Base-by-base conservation (phyloP, 2,888 invertebrate species). In the Andrena fulva region DNA sequence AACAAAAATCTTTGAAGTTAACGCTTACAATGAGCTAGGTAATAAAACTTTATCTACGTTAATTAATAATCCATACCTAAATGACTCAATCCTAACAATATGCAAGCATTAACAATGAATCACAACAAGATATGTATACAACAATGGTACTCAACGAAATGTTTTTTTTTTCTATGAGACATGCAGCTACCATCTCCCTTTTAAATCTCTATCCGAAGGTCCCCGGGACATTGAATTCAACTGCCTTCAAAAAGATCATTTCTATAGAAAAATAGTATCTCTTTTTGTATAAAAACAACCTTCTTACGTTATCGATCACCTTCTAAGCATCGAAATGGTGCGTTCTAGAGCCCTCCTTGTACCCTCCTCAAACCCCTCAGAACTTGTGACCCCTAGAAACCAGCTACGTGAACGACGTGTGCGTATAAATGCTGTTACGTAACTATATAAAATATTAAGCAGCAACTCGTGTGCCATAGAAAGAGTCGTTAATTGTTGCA, bases 81-180 rank as follows among this genome's bases (percentile, higher is more conserved):
- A 93, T 94, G 94, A 94, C 93, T 94, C 93, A 93, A 93, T 94
- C 94, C 94, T 94, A 94, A 93, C 92, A 93, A 94, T 93, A 94
- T 93, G 94, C 94, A 94, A 94, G 94, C 94, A 94, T 94, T 94
- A 93, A 94, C 94, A 94, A 94, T 94, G 94, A 94, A 94, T 93
- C 92, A 94, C 93, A 94, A 94, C 94, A 93, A 94, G 92, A 93
- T 94, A 93, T 93, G 93, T 93, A 93, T 93, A 94, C 93, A 93
- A 92, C 92, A 93, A 93, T 93, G 92, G 90, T 92, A 92, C 90
- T 92, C 87, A 92, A 91, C 91, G 90, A 91, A 89, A 92, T 92
- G 87, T 92, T 91, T 27, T 56, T 52, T 52, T 56, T 56, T 56
- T 89, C 88, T 92, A 90, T 91, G 89, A 90, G 91, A 90, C 91